Percentiles rank a stretch among this genome's conserved stretches.
Conservation (phyloP, 2,797 vertebrate species). For the Gymnoscopelus microlampas region DNA sequence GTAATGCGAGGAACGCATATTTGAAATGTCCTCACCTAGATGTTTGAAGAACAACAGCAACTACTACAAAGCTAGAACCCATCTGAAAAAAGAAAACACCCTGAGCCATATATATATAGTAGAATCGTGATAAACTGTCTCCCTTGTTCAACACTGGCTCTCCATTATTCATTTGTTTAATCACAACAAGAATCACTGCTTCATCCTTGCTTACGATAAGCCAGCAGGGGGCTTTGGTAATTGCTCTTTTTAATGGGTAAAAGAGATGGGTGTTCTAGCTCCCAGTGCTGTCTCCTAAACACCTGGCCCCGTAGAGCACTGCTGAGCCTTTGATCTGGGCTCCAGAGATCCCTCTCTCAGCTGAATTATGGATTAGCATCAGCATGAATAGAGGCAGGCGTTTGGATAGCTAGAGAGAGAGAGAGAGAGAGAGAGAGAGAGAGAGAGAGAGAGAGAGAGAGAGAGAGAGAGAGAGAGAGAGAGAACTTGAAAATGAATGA, state of each 20-base stretch:
- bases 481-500: neutral
- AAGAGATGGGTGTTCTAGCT: constrained; percentile 35
- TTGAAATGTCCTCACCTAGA: constrained; percentile 10
- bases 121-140: constrained; percentile 28
- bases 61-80: constrained; percentile 10
- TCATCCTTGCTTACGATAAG: constrained; percentile 33
- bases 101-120: neutral
- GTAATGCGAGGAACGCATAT: constrained; percentile 12
- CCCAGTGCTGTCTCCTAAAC: constrained; percentile 43
- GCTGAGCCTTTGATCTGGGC: constrained; percentile 61
- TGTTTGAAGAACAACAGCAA: constrained; percentile 20
- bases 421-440: too few relatives aligned
- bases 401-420: too few relatives aligned
- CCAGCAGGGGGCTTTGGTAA: constrained; percentile 39
- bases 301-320: constrained; percentile 51
- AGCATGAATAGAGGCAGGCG: constrained; percentile 40
- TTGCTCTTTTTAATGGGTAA: constrained; percentile 37
- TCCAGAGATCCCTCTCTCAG: constrained; percentile 49
- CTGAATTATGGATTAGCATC: constrained; percentile 63
- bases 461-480: too few relatives aligned
- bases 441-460: too few relatives aligned
- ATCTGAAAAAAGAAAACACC: constrained; percentile 10
- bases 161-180: constrained; percentile 49
- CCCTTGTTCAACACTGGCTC: constrained; percentile 34
- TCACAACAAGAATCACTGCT: constrained; percentile 42